Conservation (phyloP, 2,113 vertebrate species). For the Ctenodactylus gundi region DNA sequence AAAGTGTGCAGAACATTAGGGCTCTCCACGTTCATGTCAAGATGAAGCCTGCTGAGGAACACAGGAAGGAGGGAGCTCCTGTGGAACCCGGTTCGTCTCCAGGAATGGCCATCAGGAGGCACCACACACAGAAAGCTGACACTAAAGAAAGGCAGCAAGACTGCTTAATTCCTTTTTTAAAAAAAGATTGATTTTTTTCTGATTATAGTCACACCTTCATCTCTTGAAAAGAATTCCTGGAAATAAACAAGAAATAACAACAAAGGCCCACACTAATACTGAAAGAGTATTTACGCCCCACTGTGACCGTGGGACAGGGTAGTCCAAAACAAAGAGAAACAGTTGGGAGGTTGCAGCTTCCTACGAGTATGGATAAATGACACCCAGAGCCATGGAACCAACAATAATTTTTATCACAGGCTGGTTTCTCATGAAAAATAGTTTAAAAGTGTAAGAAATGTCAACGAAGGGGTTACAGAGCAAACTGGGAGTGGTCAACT, state of each 20-base stretch:
- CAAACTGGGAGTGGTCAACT: not conserved
- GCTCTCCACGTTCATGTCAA: not conserved
- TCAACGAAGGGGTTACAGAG: not conserved
- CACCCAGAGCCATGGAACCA: not conserved
- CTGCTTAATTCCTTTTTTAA: not conserved
- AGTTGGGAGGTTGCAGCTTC: not conserved
- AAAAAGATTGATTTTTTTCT: not conserved
- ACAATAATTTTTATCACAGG: not conserved
- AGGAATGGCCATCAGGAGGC: not conserved
- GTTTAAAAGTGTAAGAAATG: not conserved
- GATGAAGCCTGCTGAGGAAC: not conserved
- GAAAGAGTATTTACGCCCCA: not conserved
- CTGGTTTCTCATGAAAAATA: not conserved
- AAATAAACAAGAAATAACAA: slow-evolving; percentile 3
- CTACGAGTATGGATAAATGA: not conserved
- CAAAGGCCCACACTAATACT: not conserved
- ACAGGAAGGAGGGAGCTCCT: not conserved
- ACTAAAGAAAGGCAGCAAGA: not conserved
- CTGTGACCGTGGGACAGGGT: not conserved
- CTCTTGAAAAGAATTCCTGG: not conserved
- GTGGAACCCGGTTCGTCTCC: not conserved
- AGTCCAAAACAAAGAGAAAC: not conserved
- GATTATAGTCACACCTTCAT: not conserved
- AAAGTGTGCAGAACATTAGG: not conserved
- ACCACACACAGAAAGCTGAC: not conserved